These are phyloP conservation scores for Neotragus moschatus DNA, from an alignment of 2,113 vertebrate species.

Conservation along the genomic window DNA sequence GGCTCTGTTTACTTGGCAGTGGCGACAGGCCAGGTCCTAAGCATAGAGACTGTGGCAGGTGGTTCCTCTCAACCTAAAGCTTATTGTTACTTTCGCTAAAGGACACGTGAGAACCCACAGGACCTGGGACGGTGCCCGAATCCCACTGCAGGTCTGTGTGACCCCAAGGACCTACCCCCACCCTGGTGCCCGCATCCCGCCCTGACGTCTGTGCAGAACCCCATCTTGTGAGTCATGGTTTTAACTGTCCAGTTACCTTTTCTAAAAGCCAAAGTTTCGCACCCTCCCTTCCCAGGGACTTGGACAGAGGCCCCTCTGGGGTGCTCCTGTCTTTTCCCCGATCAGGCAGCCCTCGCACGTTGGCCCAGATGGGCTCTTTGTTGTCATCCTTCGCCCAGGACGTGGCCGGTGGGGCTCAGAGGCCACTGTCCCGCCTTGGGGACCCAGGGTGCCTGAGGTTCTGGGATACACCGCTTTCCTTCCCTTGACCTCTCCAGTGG, in stretches of 20 bases:
- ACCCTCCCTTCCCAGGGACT: background rate
- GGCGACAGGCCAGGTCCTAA: background rate
- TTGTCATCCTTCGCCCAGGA: background rate
- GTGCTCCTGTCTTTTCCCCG: background rate
- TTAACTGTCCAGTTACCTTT: background rate
- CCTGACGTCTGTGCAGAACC: background rate
- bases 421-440: background rate
- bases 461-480: background rate
- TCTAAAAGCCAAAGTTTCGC: background rate
- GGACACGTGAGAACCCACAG: background rate
- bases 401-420: background rate
- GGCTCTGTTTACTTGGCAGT: background rate
- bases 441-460: background rate
- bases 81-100: constrained; percentile 7
- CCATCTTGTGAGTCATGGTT: background rate
- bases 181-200: rapidly evolving
- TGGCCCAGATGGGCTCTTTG: background rate
- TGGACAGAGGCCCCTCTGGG: background rate
- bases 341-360: background rate
- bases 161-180: background rate
- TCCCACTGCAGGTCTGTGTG: background rate
- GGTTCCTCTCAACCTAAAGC: background rate
- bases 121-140: background rate
- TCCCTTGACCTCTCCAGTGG: background rate
- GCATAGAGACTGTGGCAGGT: background rate